Percentiles rank a stretch among this genome's conserved stretches.
phyloP scores from a whole-genome alignment of 2,113 vertebrate genomes.

The Monopterus albus region DNA sequence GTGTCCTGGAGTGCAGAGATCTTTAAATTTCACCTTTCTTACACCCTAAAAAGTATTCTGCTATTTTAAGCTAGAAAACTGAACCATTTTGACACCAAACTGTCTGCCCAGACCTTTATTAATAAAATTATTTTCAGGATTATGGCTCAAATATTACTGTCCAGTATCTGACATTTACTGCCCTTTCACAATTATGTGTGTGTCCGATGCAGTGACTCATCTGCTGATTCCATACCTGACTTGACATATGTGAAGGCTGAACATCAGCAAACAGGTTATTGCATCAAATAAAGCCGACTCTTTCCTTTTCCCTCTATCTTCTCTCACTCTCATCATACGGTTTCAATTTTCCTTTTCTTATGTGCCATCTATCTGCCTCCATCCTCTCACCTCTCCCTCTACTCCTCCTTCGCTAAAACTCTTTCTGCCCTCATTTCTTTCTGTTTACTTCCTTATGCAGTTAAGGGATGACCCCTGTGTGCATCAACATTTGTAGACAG shows the following conservation, averaged over 20 bases:
- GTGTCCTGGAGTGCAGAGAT: background rate
- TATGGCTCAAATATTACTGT: background rate
- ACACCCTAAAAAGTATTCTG: no score
- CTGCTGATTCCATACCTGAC: slow-evolving; percentile 21
- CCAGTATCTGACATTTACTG: slow-evolving; percentile 3
- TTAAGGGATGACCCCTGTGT: slow-evolving; percentile 2
- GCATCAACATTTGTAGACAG: background rate
- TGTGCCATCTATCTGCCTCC: slow-evolving; percentile 15
- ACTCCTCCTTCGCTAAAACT: slow-evolving; percentile 16
- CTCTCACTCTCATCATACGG: slow-evolving; percentile 28
- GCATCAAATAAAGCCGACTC: slow-evolving; percentile 37
- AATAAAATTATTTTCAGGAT: no score
- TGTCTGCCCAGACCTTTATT: background rate
- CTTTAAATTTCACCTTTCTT: background rate
- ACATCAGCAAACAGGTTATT: slow-evolving; percentile 35
- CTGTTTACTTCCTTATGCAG: background rate
- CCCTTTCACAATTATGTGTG: background rate
- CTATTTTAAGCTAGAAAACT: no score
- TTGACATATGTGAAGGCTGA: slow-evolving; percentile 8
- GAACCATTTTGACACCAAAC: background rate
- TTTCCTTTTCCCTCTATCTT: background rate
- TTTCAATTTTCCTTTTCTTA: slow-evolving; percentile 16
- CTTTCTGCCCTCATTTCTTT: slow-evolving; percentile 15
- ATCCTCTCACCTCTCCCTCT: slow-evolving; percentile 37
- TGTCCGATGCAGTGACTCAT: slow-evolving; percentile 19